Evolutionary conservation across 2,888 invertebrate genomes (phyloP), one percentile per base, ranked within the genome.

Genomic region (Celastrina argiolus): DNA sequence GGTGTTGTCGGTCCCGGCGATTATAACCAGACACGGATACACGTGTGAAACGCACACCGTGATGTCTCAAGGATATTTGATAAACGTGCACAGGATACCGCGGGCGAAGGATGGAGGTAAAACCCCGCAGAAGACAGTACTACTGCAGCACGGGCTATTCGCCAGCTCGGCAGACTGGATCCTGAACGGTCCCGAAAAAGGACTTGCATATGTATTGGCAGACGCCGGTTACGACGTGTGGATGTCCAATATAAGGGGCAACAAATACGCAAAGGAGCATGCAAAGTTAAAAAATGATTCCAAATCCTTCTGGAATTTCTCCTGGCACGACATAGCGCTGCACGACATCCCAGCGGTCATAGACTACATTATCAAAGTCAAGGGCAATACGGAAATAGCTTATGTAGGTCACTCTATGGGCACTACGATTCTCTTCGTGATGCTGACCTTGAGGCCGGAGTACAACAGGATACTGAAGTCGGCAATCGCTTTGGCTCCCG

Each of bases 321-420:
- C 97, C 71, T 98, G 96, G 94, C 96, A 98, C 74, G 97, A 99
- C 82, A 96, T 97, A 88, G 98, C 96, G 0, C 73, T 93, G 4
- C 93, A 95, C 78, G 99, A 99, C 84, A 78, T 98, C n/a, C 97
- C 98, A 1, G 95, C 96, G 0, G 93, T 93, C 73, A 93, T 98
- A 64, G 94, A 97, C 77, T 94, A 96, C 68, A 87, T 92, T 14
- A 71, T 80, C 22, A 76, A 79, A 10, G 65, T 78, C 0, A 90
- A 88, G 75, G 84, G 83, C n/a, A 64, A 72, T 18, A 76, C 83
- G 0, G 82, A 84, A 70, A 82, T 91, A 12, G 92, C 93, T 66
- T 98, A 97, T 81, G 92, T 97, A 26, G 98, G 98, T 0, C 97
- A 98, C 83, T 98, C 97, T 0, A 97, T 98, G 94, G 98, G 98